Evolutionary conservation across 53 echinoderm and acorn worm species (phyloP), one percentile per base, ranked within the genome.

Genomic region (Holothuria scabra): DNA sequence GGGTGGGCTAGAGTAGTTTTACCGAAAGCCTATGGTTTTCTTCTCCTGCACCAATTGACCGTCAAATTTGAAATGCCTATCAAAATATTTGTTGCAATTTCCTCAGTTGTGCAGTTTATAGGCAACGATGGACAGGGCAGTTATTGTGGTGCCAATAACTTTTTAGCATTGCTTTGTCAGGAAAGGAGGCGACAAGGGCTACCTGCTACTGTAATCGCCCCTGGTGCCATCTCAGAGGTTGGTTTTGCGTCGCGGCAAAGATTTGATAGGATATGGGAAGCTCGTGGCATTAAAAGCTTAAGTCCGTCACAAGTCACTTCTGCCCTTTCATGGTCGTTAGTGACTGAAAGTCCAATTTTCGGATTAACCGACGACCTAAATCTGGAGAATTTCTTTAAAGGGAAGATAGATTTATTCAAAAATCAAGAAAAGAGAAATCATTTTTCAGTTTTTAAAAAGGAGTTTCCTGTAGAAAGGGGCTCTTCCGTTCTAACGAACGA

Each of bases 61-160:
- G 20, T 55, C 23, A 87, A 85, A 68, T 60, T 88, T 3, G 86
- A 74, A n/a, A 75, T 88, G 14, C 28, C 49, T 4, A 80, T 93
- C 4, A 85, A 87, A 41, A 46, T 81, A 28, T 93, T 93, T 66
- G 84, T 90, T 4, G 62, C 83, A 64, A 78, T 78, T 5, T 92
- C 92, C 11, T 92, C 92, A 6, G 59, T 92, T 59, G 80, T 89
- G 12, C 78, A 85, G 14, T n/a, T 86, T 28, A 22, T 92, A 13
- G 92, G 92, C 8, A 92, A 92, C 72, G 57, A 85, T 22, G 92
- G 92, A n/a, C 93, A 93, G 64, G 88, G 80, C 5, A 83, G 74
- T 52, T 93, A 93, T 80, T 90, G 88, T 60, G 66, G 82, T 22
- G 90, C 93, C 34, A 93, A 93, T 60, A 66, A 37, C 38, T 93